Percentiles rank a stretch among this genome's conserved stretches.
These are phyloP conservation scores for Poeciliopsis turneri DNA, from an alignment of 2,797 vertebrate genomes.

Conservation along the genomic window DNA sequence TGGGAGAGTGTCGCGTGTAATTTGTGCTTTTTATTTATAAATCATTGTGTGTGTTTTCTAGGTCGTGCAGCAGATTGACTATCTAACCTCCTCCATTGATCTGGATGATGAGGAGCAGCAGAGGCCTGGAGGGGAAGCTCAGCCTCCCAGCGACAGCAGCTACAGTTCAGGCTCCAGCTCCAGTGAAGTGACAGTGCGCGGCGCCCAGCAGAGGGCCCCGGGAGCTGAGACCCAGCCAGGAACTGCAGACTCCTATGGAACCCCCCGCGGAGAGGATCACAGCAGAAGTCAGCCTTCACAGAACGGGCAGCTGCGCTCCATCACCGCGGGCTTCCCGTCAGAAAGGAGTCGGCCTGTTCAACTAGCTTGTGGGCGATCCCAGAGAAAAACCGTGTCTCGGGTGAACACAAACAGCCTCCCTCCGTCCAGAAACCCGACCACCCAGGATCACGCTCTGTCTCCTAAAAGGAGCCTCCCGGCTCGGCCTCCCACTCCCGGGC, in stretches of 20 bases:
- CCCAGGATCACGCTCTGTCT: slow-evolving; percentile 24
- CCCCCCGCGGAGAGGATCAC: slow-evolving; percentile 32
- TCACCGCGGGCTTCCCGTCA: slow-evolving; percentile 32
- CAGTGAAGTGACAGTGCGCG: slow-evolving; percentile 45
- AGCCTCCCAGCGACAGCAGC: slow-evolving; percentile 55
- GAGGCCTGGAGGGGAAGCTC: slow-evolving; percentile 34
- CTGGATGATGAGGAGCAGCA: slow-evolving; percentile 67
- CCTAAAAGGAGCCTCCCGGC: slow-evolving; percentile 56
- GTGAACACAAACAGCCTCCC: slow-evolving; percentile 6
- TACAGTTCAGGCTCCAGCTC: slow-evolving; percentile 65
- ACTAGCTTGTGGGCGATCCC: slow-evolving; percentile 26
- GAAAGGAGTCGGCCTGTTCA: slow-evolving; percentile 36
- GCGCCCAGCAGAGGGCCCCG: slow-evolving; percentile 30
- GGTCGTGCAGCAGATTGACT: slow-evolving; percentile 84
- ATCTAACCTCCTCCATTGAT: slow-evolving; percentile 79
- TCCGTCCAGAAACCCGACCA: slow-evolving; percentile 18
- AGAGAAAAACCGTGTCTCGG: slow-evolving; percentile 22
- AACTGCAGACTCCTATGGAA: slow-evolving; percentile 15
- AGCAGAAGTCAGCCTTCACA: slow-evolving; percentile 44
- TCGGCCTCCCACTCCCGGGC: slow-evolving; percentile 73
- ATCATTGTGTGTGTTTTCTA: slow-evolving; percentile 50
- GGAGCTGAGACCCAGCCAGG: slow-evolving; percentile 29
- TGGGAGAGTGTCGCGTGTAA: background rate
- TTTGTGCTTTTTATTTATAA: slow-evolving; percentile 13
- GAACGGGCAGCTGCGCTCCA: slow-evolving; percentile 23